Percentiles rank a stretch among this genome's conserved stretches.
These are phyloP conservation scores for Noctua janthina DNA, from an alignment of 2,888 invertebrate genomes.

Conservation along the genomic window DNA sequence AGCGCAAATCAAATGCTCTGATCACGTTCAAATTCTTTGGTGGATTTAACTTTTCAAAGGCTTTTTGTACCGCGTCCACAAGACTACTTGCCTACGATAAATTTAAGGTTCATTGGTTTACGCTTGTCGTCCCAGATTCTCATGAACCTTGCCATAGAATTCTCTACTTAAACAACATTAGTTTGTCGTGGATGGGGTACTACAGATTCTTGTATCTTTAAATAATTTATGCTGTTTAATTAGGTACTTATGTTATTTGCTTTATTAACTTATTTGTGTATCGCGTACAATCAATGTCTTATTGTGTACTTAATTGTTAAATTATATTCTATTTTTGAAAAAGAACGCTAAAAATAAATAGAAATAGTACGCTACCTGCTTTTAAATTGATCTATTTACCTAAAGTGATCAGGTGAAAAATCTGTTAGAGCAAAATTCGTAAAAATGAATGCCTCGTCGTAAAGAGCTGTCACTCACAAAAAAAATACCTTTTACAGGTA, in stretches of 20 bases:
- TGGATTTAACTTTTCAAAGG: neutral
- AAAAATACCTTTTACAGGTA: neutral
- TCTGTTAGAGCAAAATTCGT: neutral
- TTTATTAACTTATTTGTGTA: conserved; percentile 19
- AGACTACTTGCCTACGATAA: conserved; percentile 1
- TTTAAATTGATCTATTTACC: neutral
- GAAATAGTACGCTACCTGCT: neutral
- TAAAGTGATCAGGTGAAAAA: neutral
- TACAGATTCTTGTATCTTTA: neutral
- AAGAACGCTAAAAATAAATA: no score
- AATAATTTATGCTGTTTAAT: neutral
- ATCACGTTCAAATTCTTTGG: neutral
- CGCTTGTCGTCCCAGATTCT: neutral
- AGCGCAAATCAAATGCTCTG: neutral
- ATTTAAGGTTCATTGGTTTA: neutral
- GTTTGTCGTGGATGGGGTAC: neutral
- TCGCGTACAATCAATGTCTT: conserved; percentile 21
- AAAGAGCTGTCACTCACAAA: neutral
- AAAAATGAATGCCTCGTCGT: no score
- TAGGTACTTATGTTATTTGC: neutral
- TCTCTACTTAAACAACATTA: neutral
- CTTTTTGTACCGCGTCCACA: neutral
- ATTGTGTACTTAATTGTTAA: conserved; percentile 20
- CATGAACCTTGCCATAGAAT: neutral
- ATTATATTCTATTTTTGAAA: neutral